These are phyloP conservation scores for Pseudochromis fuscus DNA, from an alignment of 2,797 vertebrate species.

Conservation along the genomic window DNA sequence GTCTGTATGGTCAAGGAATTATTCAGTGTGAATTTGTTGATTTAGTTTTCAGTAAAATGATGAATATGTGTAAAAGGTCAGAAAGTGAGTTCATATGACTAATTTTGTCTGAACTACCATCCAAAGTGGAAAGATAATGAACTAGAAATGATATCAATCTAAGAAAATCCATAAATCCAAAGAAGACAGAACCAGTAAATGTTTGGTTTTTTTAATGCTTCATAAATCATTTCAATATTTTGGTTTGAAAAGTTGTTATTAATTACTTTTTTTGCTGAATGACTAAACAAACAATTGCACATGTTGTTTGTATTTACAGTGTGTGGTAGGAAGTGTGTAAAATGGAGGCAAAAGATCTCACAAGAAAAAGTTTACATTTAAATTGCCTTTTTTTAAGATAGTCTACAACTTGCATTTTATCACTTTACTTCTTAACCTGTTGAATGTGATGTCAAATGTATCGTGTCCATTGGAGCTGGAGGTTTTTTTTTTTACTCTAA, in stretches of 20 bases:
- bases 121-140: neutral
- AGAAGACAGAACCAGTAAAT: neutral
- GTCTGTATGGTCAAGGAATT: neutral
- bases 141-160: neutral
- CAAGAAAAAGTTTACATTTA: slow-evolving; percentile 1
- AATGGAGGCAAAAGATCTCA: neutral
- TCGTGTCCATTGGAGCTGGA: neutral
- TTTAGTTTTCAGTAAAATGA: neutral
- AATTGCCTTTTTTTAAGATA: neutral
- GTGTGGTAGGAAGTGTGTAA: neutral
- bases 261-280: neutral
- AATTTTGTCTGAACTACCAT: neutral
- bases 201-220: neutral
- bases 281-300: neutral
- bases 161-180: neutral
- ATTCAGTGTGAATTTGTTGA: neutral
- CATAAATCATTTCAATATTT: neutral
- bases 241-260: neutral
- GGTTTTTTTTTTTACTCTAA: neutral
- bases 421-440: neutral
- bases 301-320: no score
- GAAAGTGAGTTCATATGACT: neutral
- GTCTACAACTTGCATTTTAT: neutral
- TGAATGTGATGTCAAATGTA: neutral
- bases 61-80: slow-evolving; percentile 9